Percentiles rank a stretch among this genome's conserved stretches.
These are phyloP conservation scores for Peromyscus eremicus DNA, from an alignment of 2,797 vertebrate species.

Conservation along the genomic window DNA sequence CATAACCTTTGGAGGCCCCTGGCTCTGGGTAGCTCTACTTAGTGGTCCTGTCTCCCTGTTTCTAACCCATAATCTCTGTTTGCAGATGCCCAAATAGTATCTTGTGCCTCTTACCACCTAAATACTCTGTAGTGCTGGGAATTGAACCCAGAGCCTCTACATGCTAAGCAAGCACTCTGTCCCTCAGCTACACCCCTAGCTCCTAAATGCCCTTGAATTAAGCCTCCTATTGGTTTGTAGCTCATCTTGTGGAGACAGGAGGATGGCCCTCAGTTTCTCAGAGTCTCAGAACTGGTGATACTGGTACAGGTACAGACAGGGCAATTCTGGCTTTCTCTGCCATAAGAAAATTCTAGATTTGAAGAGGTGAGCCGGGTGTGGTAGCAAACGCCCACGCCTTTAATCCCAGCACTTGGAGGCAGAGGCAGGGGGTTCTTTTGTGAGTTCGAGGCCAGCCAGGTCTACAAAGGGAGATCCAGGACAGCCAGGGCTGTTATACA, in stretches of 20 bases:
- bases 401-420: no score
- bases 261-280: background rate
- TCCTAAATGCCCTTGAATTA: background rate
- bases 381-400: background rate
- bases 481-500: background rate
- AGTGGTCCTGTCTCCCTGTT: background rate
- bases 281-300: background rate
- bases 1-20: background rate
- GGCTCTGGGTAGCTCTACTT: background rate
- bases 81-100: background rate
- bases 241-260: background rate
- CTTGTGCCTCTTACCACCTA: background rate
- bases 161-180: background rate
- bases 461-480: background rate
- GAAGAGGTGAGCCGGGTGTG: background rate
- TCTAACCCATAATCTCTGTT: background rate
- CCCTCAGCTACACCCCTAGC: background rate
- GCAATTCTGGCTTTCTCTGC: background rate
- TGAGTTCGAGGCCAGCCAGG: background rate
- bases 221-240: background rate
- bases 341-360: constrained; percentile 5
- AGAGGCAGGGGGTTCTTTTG: background rate
- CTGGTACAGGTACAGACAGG: background rate
- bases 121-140: background rate
- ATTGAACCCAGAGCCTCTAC: background rate